These are phyloP conservation scores for Sciaenops ocellatus DNA, from an alignment of 2,797 vertebrate genomes.

Conservation along the genomic window DNA sequence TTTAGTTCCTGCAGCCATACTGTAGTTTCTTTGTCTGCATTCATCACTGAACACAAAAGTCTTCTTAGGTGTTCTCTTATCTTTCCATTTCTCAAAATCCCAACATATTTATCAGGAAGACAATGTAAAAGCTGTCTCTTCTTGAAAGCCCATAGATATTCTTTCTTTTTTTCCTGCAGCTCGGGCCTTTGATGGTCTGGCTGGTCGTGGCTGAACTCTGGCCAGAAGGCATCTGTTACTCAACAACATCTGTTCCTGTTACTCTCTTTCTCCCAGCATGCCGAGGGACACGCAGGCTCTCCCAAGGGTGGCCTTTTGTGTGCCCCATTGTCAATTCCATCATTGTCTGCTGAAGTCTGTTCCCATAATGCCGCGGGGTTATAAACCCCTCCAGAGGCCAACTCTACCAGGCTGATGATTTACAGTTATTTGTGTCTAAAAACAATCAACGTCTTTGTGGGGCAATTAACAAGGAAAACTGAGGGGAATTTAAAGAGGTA, in stretches of 20 bases:
- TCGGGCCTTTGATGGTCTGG: constrained; percentile 76
- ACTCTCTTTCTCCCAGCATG: constrained; percentile 83
- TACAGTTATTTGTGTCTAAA: constrained; percentile 65
- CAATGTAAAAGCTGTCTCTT: constrained; percentile 47
- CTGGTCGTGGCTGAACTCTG: constrained; percentile 77
- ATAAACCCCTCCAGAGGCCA: constrained; percentile 75
- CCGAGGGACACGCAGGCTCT: constrained; percentile 81
- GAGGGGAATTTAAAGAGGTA: constrained; percentile 35
- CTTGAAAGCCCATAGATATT: constrained; percentile 57
- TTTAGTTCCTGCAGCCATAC: neutral
- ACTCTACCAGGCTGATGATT: constrained; percentile 63
- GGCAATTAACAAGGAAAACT: constrained; percentile 30
- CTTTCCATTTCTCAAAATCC: constrained; percentile 29
- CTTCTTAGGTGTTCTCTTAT: constrained; percentile 14
- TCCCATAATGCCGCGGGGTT: constrained; percentile 77
- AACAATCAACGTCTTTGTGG: constrained; percentile 57
- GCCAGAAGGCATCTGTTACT: constrained; percentile 86
- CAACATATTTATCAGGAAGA: constrained; percentile 27
- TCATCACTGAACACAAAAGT: constrained; percentile 7
- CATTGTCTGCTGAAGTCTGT: constrained; percentile 83
- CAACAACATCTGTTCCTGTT: constrained; percentile 87
- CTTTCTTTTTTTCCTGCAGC: constrained; percentile 48
- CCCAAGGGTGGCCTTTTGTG: constrained; percentile 85
- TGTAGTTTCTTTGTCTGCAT: constrained; percentile 29
- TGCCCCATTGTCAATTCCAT: constrained; percentile 82